A percentile compares a stretch with the other conserved stretches of the same genome.
These are phyloP conservation scores for Brachirus orientalis DNA, from an alignment of 2,113 vertebrate species.

Conservation along the genomic window DNA sequence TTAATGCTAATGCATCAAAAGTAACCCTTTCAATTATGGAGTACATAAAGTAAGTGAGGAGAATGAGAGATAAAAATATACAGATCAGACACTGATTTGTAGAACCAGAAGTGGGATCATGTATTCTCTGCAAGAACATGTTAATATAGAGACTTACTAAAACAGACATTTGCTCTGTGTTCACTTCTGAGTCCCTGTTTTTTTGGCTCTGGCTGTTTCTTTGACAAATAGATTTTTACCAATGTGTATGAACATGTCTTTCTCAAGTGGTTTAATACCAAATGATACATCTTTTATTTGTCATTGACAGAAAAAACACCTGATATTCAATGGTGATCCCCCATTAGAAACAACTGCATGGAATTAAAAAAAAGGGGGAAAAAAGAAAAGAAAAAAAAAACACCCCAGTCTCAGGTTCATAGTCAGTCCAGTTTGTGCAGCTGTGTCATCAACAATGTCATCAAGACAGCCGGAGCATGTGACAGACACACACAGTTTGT, in stretches of 20 bases:
- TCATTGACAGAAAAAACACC: too few species aligned
- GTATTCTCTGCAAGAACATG: neutral
- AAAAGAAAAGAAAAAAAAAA: too few species aligned
- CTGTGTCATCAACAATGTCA: constrained; percentile 50
- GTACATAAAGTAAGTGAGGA: too few species aligned
- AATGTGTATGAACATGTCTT: too few species aligned
- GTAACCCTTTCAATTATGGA: too few species aligned
- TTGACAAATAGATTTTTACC: constrained; percentile 28
- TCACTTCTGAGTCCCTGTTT: constrained; percentile 55
- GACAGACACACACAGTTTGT: constrained; percentile 53
- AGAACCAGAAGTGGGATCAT: neutral
- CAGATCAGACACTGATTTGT: constrained; percentile 8
- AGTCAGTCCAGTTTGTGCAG: constrained; percentile 47
- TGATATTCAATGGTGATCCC: neutral
- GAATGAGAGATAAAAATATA: neutral
- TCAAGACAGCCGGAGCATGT: constrained; percentile 45
- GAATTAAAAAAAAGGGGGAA: too few species aligned
- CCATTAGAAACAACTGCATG: constrained; percentile 3
- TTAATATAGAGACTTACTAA: constrained; percentile 25
- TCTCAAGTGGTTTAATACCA: neutral
- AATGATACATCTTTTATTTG: too few species aligned
- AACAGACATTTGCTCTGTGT: constrained; percentile 23
- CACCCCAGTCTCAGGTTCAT: constrained; percentile 16
- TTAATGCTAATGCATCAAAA: too few species aligned
- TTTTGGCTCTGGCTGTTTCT: constrained; percentile 45